A percentile compares a stretch with the other conserved stretches of the same genome.
Evolutionary conservation across 2,797 vertebrate species (phyloP).

Genomic region (Tiaroga cobitis): DNA sequence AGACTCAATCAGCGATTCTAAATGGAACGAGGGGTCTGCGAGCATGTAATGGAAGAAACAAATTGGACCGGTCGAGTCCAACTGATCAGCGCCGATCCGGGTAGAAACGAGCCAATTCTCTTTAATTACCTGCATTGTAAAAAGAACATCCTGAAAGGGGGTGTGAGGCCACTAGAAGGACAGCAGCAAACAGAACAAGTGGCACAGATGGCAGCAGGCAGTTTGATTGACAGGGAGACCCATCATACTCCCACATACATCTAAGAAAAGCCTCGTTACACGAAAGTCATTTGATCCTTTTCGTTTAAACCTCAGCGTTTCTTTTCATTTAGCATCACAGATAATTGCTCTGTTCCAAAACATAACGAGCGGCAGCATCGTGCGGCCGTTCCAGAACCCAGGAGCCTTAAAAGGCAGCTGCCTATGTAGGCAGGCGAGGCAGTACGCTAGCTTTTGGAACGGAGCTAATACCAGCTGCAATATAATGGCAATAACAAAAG

Average conservation of each 20-base stretch:
- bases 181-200: constrained; percentile 74
- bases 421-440: background rate
- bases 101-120: constrained; percentile 68
- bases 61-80: constrained; percentile 53
- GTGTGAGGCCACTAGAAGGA: constrained; percentile 66
- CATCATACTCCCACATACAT: constrained; percentile 60
- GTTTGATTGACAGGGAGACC: constrained; percentile 65
- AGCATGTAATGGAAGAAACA: constrained; percentile 38
- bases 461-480: constrained; percentile 1
- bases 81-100: constrained; percentile 61
- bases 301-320: background rate
- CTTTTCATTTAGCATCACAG: constrained; percentile 1
- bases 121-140: constrained; percentile 76
- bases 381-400: background rate
- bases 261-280: constrained; percentile 43
- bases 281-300: constrained; percentile 5
- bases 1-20: constrained; percentile 26
- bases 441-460: constrained; percentile 5
- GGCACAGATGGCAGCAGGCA: constrained; percentile 48
- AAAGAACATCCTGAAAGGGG: constrained; percentile 75
- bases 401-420: constrained; percentile 20
- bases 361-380: constrained; percentile 4
- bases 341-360: constrained; percentile 18
- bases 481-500: constrained; percentile 33
- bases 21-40: constrained; percentile 56